phyloP scores from a whole-genome alignment of 2,113 vertebrate species.

The Oryzias curvinotus region DNA sequence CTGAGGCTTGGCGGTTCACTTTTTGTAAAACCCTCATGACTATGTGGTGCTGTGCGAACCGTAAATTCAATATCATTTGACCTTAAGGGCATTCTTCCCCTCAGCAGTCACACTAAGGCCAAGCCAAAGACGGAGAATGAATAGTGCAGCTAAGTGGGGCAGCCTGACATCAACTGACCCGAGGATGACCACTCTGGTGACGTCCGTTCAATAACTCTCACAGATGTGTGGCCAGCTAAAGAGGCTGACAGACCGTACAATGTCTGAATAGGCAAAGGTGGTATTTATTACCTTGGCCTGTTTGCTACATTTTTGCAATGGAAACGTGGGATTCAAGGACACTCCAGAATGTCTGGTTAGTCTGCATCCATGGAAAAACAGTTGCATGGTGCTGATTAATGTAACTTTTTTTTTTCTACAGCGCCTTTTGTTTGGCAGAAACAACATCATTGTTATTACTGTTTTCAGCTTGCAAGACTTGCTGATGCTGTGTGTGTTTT shows the following conservation, averaged over 20 bases:
- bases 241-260: neutral
- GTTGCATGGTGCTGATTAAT: too few species aligned
- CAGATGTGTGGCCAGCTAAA: conserved; percentile 5
- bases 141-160: conserved; percentile 27
- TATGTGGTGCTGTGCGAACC: conserved; percentile 10
- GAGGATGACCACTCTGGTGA: conserved; percentile 28
- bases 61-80: conserved; percentile 42
- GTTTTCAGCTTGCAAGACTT: too few species aligned
- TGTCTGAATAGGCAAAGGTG: neutral
- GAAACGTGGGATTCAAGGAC: too few species aligned
- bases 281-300: neutral
- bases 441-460: too few species aligned
- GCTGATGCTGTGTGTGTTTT: too few species aligned
- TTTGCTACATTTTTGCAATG: too few species aligned
- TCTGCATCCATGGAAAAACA: too few species aligned
- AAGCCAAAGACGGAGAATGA: conserved; percentile 25
- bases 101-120: conserved; percentile 5
- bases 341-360: too few species aligned
- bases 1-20: conserved; percentile 13
- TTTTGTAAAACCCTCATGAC: conserved; percentile 14
- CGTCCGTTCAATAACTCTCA: conserved; percentile 8
- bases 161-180: conserved; percentile 42
- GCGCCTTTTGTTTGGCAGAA: too few species aligned
- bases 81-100: conserved; percentile 16
- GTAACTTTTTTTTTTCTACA: too few species aligned